phyloP scores from a whole-genome alignment of 37 sponge, comb jelly and placozoan genomes.

The Ephydatia muelleri region DNA sequence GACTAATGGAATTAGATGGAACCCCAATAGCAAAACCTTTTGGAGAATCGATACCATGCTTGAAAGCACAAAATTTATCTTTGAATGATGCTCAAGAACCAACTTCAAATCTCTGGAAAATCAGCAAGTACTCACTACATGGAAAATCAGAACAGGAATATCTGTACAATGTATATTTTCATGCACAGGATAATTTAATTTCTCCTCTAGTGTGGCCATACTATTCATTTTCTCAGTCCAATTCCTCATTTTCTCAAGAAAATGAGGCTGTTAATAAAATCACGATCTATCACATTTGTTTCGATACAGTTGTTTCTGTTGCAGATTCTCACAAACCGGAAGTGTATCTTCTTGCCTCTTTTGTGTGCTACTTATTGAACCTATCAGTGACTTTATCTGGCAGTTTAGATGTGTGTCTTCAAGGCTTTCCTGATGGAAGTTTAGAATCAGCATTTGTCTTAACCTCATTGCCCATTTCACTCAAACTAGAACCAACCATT shows the following conservation, averaged over 20 bases:
- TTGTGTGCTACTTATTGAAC: background rate
- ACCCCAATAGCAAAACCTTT: background rate
- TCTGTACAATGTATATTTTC: background rate
- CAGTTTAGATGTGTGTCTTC: conserved; percentile 4
- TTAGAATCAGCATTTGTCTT: background rate
- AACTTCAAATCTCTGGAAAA: background rate
- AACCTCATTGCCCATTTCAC: background rate
- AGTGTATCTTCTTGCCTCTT: background rate
- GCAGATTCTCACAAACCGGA: too few relatives aligned
- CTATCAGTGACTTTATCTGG: conserved; percentile 7
- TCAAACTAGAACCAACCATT: background rate
- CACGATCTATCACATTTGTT: too few relatives aligned
- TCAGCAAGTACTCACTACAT: conserved; percentile 2
- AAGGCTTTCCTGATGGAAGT: background rate
- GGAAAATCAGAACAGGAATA: conserved; percentile 2
- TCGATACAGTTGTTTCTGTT: too few relatives aligned
- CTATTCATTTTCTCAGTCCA: background rate
- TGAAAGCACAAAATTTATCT: background rate
- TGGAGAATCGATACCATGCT: background rate
- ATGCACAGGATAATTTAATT: background rate
- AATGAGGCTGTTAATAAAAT: too few relatives aligned
- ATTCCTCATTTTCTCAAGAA: background rate
- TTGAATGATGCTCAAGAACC: background rate
- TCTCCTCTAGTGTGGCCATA: conserved; percentile 8
- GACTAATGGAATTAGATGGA: conserved; percentile 11